These are phyloP conservation scores for Orycteropus afer DNA, from an alignment of 2,113 vertebrate genomes.

Conservation along the genomic window DNA sequence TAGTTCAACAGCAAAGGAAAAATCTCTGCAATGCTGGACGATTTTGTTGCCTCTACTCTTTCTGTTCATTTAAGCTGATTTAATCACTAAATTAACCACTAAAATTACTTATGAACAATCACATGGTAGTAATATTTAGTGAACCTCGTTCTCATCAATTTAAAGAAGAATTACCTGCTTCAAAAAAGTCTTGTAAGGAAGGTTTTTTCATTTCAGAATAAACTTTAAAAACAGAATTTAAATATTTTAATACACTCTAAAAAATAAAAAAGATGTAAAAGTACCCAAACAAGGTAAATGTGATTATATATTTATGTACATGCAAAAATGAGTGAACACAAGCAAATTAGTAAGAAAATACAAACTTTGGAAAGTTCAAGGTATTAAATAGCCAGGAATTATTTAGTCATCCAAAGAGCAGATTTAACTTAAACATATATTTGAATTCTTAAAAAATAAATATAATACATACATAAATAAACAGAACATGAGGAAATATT, in stretches of 20 bases:
- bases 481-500: slow-evolving; percentile 7
- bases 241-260: not conserved
- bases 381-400: not conserved
- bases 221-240: slow-evolving; percentile 57
- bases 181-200: slow-evolving; percentile 5
- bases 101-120: slow-evolving; percentile 44
- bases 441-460: not conserved
- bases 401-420: slow-evolving; percentile 15
- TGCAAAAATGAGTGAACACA: slow-evolving; percentile 14
- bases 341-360: slow-evolving; percentile 49
- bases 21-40: not conserved
- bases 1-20: not conserved
- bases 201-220: slow-evolving; percentile 29
- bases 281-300: slow-evolving; percentile 1
- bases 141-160: slow-evolving; percentile 31
- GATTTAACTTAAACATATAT: slow-evolving; percentile 32
- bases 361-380: not conserved
- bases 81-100: slow-evolving; percentile 51
- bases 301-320: not conserved
- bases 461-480: slow-evolving; percentile 19
- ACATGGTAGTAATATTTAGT: slow-evolving; percentile 25
- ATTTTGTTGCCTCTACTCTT: not conserved
- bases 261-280: slow-evolving; percentile 3
- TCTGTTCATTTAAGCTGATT: slow-evolving; percentile 30
- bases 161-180: slow-evolving; percentile 38